Evolutionary conservation across 1,140 invertebrate species (phyloP).

Genomic region (Leguminivora glycinivorella): DNA sequence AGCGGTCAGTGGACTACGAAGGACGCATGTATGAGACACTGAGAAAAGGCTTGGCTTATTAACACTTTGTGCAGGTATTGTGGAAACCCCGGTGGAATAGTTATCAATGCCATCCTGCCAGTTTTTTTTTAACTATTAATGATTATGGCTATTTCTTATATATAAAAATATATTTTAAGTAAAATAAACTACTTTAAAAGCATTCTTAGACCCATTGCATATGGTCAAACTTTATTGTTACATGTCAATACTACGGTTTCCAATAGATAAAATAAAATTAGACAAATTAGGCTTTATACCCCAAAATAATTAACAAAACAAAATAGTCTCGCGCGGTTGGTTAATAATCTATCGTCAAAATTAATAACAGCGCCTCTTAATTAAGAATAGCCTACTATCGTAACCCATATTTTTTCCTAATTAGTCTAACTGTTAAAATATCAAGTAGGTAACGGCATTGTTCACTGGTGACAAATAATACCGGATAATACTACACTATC

Average conservation of each 20-base stretch:
- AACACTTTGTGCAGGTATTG: neutral
- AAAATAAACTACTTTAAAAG: no score
- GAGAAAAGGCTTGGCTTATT: neutral
- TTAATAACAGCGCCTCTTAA: neutral
- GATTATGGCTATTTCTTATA: no score
- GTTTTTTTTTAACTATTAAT: neutral
- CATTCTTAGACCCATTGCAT: no score
- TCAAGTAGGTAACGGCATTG: constrained; percentile 5
- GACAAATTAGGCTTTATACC: no score
- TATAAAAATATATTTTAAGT: no score
- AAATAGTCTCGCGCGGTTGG: no score
- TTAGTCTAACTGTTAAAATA: constrained; percentile 2
- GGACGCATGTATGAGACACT: constrained; percentile 8
- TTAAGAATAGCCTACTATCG: neutral
- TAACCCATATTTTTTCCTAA: neutral
- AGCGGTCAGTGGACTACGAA: neutral
- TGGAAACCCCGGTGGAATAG: constrained; percentile 2
- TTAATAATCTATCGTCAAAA: no score
- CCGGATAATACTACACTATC: constrained; percentile 12
- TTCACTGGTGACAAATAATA: constrained; percentile 12
- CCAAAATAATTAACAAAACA: no score
- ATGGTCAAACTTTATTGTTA: no score
- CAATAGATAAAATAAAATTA: no score
- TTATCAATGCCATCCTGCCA: neutral
- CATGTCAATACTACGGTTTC: no score